These are phyloP conservation scores for Pachycephala philippinensis DNA, from an alignment of 2,113 vertebrate species.

Conservation along the genomic window DNA sequence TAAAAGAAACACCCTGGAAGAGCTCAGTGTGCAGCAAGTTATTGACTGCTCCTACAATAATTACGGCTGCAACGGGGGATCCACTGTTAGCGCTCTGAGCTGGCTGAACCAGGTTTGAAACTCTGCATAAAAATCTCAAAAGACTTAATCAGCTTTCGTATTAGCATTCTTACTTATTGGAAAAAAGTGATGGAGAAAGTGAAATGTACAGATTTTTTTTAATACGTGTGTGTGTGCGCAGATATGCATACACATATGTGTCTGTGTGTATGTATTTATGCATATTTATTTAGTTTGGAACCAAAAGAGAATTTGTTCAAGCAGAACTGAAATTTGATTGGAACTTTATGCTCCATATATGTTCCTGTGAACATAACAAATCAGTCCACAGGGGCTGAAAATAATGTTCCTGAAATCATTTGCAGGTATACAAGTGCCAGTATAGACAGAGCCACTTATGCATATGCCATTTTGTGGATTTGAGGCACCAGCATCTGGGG, in stretches of 20 bases:
- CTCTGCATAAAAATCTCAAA: neutral
- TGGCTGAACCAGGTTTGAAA: slow-evolving; percentile 84
- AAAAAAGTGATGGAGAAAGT: neutral
- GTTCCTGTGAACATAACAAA: neutral
- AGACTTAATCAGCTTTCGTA: neutral
- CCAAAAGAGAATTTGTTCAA: neutral
- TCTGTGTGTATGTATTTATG: accelerated
- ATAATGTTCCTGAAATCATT: neutral
- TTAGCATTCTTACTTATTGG: neutral
- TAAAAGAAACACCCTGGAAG: slow-evolving; percentile 67
- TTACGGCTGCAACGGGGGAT: slow-evolving; percentile 83
- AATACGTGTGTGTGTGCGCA: neutral
- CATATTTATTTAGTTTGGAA: neutral
- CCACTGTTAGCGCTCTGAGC: slow-evolving; percentile 72
- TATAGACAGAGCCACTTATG: neutral
- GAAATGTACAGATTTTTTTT: neutral
- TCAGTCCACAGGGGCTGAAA: neutral
- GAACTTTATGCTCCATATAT: neutral
- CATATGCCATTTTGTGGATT: neutral
- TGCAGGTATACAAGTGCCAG: neutral
- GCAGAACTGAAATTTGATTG: neutral
- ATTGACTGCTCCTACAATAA: slow-evolving; percentile 87
- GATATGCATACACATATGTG: accelerated
- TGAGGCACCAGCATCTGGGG: neutral
- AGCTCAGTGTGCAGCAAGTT: slow-evolving; percentile 90